Conservation (phyloP, 2,113 vertebrate species). For the Eudyptes chrysolophus region DNA sequence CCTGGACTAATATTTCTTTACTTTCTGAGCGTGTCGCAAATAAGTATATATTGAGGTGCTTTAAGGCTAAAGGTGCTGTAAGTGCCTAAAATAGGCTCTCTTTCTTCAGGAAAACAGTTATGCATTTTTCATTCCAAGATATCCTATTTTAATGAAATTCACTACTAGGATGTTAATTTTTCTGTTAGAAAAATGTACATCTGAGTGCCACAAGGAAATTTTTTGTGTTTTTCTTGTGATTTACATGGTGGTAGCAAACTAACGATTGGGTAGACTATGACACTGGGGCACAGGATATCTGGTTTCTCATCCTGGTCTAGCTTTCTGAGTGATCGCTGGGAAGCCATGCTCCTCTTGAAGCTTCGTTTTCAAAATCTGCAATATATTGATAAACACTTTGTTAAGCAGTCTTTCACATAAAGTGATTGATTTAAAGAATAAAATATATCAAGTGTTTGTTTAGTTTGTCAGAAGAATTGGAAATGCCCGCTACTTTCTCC, state of each 20-base stretch:
- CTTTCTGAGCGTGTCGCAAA: neutral
- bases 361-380: neutral
- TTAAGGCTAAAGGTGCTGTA: neutral
- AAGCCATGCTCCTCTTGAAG: neutral
- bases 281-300: neutral
- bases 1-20: neutral
- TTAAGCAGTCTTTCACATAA: neutral
- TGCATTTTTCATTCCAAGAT: neutral
- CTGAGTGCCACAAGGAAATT: neutral
- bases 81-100: fast-evolving
- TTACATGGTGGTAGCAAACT: neutral
- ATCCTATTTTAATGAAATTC: neutral
- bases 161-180: neutral
- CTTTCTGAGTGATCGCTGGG: neutral
- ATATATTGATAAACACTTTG: neutral
- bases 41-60: neutral
- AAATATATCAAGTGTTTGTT: neutral
- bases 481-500: neutral
- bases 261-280: neutral
- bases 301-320: neutral
- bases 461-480: neutral
- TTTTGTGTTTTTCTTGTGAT: neutral
- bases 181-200: neutral
- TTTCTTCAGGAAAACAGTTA: neutral
- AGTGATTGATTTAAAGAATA: neutral